Percentiles rank a stretch among this genome's conserved stretches.
Evolutionary conservation across 2,888 invertebrate genomes (phyloP).

Genomic region (Eristalinus aeneus): DNA sequence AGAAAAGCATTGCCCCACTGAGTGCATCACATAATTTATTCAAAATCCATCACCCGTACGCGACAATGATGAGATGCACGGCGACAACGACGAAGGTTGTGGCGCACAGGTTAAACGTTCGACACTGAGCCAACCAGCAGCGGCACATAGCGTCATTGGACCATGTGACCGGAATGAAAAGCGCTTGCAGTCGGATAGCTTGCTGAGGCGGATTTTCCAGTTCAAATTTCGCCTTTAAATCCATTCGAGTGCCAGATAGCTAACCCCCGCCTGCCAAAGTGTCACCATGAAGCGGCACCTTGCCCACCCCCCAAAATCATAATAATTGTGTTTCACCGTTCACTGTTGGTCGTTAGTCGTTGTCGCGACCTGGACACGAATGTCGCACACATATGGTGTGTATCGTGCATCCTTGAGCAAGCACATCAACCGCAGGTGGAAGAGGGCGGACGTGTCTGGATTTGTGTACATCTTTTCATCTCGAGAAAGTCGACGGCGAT

Average conservation of each 20-base stretch:
- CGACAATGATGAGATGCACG: constrained; percentile 54
- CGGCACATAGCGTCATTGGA: constrained; percentile 38
- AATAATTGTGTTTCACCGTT: constrained; percentile 52
- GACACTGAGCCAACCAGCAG: not conserved
- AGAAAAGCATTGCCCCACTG: not conserved
- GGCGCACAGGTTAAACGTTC: constrained; percentile 53
- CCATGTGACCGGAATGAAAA: constrained; percentile 63
- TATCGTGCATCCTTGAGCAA: constrained; percentile 50
- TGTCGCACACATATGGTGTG: constrained; percentile 32
- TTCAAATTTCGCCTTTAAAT: constrained; percentile 60
- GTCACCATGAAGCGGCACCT: not conserved
- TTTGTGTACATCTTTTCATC: constrained; percentile 12
- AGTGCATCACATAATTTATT: constrained; percentile 39
- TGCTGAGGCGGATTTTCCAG: constrained; percentile 64
- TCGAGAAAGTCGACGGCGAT: constrained; percentile 9
- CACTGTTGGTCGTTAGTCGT: constrained; percentile 12
- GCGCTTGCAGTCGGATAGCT: constrained; percentile 45
- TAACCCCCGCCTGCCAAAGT: not conserved
- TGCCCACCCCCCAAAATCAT: not conserved
- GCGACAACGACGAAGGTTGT: constrained; percentile 24
- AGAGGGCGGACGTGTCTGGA: constrained; percentile 40
- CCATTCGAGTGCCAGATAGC: constrained; percentile 20
- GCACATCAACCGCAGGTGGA: constrained; percentile 31
- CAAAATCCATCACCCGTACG: constrained; percentile 57
- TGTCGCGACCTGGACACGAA: constrained; percentile 60